phyloP scores from a whole-genome alignment of 2,888 invertebrate genomes.

The Caenorhabditis sulstoni region DNA sequence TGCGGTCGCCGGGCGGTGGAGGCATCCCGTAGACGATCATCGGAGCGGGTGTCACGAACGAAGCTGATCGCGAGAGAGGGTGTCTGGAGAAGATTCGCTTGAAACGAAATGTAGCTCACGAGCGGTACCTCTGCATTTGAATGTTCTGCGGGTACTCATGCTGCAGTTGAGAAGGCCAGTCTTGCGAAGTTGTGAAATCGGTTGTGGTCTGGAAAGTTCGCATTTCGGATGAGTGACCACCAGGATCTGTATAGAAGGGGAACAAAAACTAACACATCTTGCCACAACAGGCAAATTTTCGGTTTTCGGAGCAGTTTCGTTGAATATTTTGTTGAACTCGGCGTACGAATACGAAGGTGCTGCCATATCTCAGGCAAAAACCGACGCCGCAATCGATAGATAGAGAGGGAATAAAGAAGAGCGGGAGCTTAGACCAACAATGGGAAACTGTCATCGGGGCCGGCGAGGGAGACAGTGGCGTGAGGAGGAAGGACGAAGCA shows the following conservation, averaged over 20 bases:
- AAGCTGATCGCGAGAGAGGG: conserved; percentile 58
- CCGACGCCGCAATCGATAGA: conserved; percentile 37
- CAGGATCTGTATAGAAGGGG: too few species aligned
- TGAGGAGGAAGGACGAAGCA: conserved; percentile 32
- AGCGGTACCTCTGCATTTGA: conserved; percentile 26
- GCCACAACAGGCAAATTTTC: conserved; percentile 44
- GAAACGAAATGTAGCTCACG: neutral
- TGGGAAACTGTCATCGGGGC: conserved; percentile 50
- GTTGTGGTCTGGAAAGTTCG: conserved; percentile 32
- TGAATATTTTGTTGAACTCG: conserved; percentile 56
- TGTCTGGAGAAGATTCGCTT: conserved; percentile 22
- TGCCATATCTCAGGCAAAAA: conserved; percentile 29
- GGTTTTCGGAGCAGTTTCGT: conserved; percentile 41
- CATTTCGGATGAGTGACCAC: neutral
- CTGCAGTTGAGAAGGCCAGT: conserved; percentile 41
- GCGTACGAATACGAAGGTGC: conserved; percentile 55
- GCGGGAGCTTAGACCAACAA: conserved; percentile 57
- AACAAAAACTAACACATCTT: conserved; percentile 6
- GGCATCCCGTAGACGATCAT: conserved; percentile 57
- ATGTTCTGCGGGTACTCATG: conserved; percentile 43
- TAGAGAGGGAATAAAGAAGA: conserved; percentile 32
- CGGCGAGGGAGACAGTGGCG: conserved; percentile 20
- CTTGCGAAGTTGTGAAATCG: conserved; percentile 39
- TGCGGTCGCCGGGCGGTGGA: conserved; percentile 39
- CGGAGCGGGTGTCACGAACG: conserved; percentile 57